Base-by-base conservation (phyloP, 2,113 vertebrate genomes). In the Sapajus apella region DNA sequence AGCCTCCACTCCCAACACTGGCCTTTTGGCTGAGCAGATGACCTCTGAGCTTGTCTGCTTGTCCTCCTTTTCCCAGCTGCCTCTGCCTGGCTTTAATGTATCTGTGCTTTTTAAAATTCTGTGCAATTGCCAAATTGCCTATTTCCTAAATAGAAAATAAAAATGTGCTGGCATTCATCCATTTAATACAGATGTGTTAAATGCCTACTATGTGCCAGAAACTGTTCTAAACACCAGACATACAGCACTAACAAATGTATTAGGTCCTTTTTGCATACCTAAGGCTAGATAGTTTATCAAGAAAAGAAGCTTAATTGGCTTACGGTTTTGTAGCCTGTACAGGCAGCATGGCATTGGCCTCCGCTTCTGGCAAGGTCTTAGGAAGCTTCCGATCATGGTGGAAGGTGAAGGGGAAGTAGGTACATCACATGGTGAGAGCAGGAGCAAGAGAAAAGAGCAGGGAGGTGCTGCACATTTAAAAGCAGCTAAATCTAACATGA, bases 151-250 rank as follows among this genome's bases (percentile, higher is more conserved):
- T 21, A 86, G 25, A 68, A 58, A 82, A 35, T n/a, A 43, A 30
- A 94, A 77, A 72, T 21, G 5, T 87, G 13, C 27, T 58, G 58
- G 35, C 43, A 32, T 91, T 83, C 12, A 64, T 66, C 25, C 4
- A 37, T 76, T 93, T 6, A 81, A 72, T 55, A 91, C 50, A 86
- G 83, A 94, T 94, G 73, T 81, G 81, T 32, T 72, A 25, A 80
- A 52, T 66, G 14, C 45, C 30, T n/a, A 64, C 16, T 87, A n/a
- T n/a, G 20, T 77, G 50, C 32, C 55, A 66, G 40, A 27, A 79
- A 45, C 8, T 90, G 3, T 93, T 82, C 37, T 87, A 84, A 97
- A 72, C 52, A 37, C 3, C 23, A 85, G 58, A 72, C 20, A 30
- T 8, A 50, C 2, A 30, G 5, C 3, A 83, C 20, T 70, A 76